Base-by-base conservation (phyloP, 2,797 vertebrate species). In the Microctenopoma steveboyesi region DNA sequence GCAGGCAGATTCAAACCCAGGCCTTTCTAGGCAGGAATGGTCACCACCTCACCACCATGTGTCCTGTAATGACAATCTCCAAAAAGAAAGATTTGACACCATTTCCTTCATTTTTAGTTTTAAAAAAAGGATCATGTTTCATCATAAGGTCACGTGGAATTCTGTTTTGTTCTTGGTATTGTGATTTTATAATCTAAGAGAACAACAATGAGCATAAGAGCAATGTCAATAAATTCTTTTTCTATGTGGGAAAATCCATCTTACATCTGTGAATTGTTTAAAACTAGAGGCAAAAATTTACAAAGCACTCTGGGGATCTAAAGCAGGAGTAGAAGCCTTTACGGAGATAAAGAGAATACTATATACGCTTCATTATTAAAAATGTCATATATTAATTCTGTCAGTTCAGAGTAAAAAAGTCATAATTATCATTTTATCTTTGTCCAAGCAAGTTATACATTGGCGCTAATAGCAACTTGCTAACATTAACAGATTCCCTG, bases 401-500 rank as follows among this genome's bases (percentile, higher is more conserved):
- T 48, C 33, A 53, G 16, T 30, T 45, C 28, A 25, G 14, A 66
- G n/a, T 49, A 35, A 10, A n/a, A 57, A 52, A 66, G 53, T 28
- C 22, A 22, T 49, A 4, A 13, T 30, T 5, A 12, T 30, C 25
- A 15, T 18, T 30, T 3, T 42, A 42, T 47, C n/a, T 47, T 25
- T 1, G 18, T 4, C 3, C 14, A 10, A 15, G 47, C 14, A 0
- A 18, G 25, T 66, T 8, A 47, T 51, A 27, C 1, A 0, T 33
- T 51, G 10, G 37, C 9, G 5, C 33, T 22, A 51, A 51, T 60
- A 66, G 52, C 46, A 43, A 58, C 25, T 64, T 75, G 56, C 67
- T 72, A 73, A 72, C 39, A 42, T 70, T 69, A 70, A 46, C 54
- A 8, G 49, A 76, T 84, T 68, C 70, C 16, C 33, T 33, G 11